Evolutionary conservation across 2,888 invertebrate species (phyloP).

Genomic region (Tenodera sinensis): DNA sequence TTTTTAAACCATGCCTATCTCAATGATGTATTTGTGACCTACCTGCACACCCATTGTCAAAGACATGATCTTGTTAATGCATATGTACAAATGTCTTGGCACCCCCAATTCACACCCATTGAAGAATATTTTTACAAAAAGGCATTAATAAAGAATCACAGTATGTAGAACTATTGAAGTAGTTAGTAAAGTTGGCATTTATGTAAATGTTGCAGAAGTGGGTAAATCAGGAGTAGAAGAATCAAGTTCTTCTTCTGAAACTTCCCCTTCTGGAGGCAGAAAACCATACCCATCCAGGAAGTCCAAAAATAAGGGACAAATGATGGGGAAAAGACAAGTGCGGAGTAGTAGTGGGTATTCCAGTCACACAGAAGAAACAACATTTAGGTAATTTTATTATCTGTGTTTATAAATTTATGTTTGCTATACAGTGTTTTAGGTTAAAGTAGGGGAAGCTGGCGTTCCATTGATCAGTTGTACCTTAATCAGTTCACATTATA

Average conservation of each 20-base stretch:
- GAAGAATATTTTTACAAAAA: too few relatives aligned
- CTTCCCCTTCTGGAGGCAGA: constrained; percentile 59
- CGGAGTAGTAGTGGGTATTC: constrained; percentile 77
- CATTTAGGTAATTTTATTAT: constrained; percentile 61
- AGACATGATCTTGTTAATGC: too few relatives aligned
- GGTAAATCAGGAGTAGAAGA: constrained; percentile 59
- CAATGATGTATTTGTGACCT: too few relatives aligned
- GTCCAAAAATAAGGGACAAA: constrained; percentile 55
- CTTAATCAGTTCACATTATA: too few relatives aligned
- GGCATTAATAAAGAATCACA: not conserved
- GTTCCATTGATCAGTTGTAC: too few relatives aligned
- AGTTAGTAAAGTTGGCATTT: not conserved
- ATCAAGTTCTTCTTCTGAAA: constrained; percentile 75
- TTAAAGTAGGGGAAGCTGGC: too few relatives aligned
- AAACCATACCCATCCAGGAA: constrained; percentile 66
- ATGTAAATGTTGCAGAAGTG: constrained; percentile 23
- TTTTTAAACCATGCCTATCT: too few relatives aligned
- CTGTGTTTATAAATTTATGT: not conserved
- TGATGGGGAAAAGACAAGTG: constrained; percentile 64
- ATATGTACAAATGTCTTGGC: too few relatives aligned
- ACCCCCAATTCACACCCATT: too few relatives aligned
- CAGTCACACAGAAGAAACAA: constrained; percentile 81
- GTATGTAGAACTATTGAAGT: not conserved
- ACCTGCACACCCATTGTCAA: too few relatives aligned
- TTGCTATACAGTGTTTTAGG: too few relatives aligned